Evolutionary conservation across 2,888 invertebrate species (phyloP), one percentile per base, ranked within the genome.

Genomic region (Agrochola lota): DNA sequence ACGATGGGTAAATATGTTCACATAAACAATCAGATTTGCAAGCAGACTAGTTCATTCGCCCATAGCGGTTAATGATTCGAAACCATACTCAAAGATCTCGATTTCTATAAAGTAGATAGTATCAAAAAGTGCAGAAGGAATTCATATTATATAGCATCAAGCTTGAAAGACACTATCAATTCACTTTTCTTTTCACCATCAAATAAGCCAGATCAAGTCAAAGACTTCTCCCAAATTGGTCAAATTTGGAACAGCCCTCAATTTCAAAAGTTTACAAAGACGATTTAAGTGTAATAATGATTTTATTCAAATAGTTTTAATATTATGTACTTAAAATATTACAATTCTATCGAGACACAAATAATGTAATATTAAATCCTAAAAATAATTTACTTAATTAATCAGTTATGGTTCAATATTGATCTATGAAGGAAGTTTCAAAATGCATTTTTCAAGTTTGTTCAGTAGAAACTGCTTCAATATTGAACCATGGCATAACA

Each of bases 351-450:
- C 60, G 55, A 77, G 63, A 60, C 74, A 83, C 63, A 73, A 68
- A 60, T 66, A 74, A 68, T 74, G 59, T 87, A 87, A 78, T 30
- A 82, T 68, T 83, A 86, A 83, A 73, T 23, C 75, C 83, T 84
- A 86, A 83, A 76, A 86, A 86, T 84, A 84, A 84, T 84, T 84
- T 84, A 84, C 86, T 86, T 79, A 84, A 73, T 74, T 86, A 79
- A 83, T 75, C 62, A 62, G 60, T 66, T 40, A 74, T 75, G 79
- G 57, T 72, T 68, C 60, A 84, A 67, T 63, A 73, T 70, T 82
- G 68, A 57, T 49, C 5, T 57, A 0, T 66, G 15, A n/a, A 71
- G 26, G 15, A 26, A 49, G 46, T 66, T 81, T 17, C 8, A 60
- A 3, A 30, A 35, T n/a, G 1, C 3, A 4, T 30, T 46, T 70